A percentile compares a stretch with the other conserved stretches of the same genome.
phyloP scores from a whole-genome alignment of 2,888 invertebrate genomes.

The Hybos culiciformis region DNA sequence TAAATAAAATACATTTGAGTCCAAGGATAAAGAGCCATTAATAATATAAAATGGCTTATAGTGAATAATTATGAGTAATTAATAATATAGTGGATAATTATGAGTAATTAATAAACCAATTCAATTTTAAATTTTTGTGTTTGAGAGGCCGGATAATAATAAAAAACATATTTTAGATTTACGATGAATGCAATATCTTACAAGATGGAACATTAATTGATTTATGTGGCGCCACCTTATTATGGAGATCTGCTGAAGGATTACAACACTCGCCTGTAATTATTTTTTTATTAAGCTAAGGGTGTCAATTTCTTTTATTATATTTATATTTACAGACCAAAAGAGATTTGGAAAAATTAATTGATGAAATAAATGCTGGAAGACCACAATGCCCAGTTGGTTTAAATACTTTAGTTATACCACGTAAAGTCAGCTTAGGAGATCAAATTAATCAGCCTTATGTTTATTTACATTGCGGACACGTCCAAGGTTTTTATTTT shows the following conservation, averaged over 20 bases:
- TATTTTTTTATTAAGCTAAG: too few species aligned
- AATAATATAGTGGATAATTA: too few species aligned
- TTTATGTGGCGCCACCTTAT: constrained; percentile 92
- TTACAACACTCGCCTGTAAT: constrained; percentile 87
- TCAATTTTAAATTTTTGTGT: too few species aligned
- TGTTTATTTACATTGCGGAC: constrained; percentile 94
- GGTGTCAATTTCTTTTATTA: too few species aligned
- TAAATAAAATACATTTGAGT: too few species aligned
- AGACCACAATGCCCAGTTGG: constrained; percentile 97
- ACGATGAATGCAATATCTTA: constrained; percentile 75
- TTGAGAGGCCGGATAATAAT: too few species aligned
- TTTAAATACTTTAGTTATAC: constrained; percentile 94
- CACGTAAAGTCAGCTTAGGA: constrained; percentile 59
- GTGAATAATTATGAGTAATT: too few species aligned
- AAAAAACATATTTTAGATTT: constrained; percentile 37
- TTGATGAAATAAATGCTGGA: constrained; percentile 94
- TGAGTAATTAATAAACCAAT: too few species aligned
- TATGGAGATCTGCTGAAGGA: constrained; percentile 96
- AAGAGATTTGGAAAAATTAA: constrained; percentile 76
- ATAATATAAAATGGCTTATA: too few species aligned
- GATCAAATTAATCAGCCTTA: constrained; percentile 81
- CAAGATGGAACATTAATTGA: constrained; percentile 97
- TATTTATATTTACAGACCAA: constrained; percentile 79
- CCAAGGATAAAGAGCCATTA: too few species aligned
- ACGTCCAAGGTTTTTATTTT: constrained; percentile 87